Evolutionary conservation across 2,113 vertebrate genomes (phyloP).

Genomic region (Aramus guarauna): DNA sequence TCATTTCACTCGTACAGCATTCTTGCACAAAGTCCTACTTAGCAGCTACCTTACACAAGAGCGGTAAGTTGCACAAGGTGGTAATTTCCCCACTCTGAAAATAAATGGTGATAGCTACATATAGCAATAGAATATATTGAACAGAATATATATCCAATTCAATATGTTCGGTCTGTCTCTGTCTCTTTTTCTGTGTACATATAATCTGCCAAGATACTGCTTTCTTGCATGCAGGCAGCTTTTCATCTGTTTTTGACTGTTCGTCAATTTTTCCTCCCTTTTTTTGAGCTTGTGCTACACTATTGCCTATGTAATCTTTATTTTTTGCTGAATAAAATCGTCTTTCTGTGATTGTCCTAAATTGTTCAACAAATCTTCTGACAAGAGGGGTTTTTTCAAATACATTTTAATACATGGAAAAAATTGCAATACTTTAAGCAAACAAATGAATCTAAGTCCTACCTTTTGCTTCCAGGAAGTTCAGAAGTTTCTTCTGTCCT

Average conservation of each 20-base stretch:
- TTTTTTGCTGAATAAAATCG: not conserved
- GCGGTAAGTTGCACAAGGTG: not conserved
- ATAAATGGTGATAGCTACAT: not conserved
- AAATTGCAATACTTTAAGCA: not conserved
- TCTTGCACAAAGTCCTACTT: not conserved
- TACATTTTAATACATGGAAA: not conserved
- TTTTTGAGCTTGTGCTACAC: not conserved
- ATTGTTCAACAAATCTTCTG: not conserved
- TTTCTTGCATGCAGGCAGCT: not conserved
- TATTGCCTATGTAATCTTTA: not conserved
- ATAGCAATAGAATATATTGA: not conserved
- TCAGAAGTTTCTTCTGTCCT: not conserved
- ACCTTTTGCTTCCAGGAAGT: constrained; percentile 4
- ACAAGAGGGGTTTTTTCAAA: no score
- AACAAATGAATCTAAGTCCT: not conserved
- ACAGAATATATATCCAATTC: not conserved
- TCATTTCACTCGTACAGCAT: not conserved
- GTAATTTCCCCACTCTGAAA: not conserved
- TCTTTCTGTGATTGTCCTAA: not conserved
- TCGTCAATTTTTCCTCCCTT: not conserved
- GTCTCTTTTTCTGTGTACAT: not conserved
- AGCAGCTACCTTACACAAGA: not conserved
- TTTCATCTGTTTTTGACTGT: not conserved
- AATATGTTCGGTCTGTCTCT: not conserved
- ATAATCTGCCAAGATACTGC: not conserved